These are phyloP conservation scores for Panopea generosa DNA, from an alignment of 2,888 invertebrate species.

Conservation along the genomic window DNA sequence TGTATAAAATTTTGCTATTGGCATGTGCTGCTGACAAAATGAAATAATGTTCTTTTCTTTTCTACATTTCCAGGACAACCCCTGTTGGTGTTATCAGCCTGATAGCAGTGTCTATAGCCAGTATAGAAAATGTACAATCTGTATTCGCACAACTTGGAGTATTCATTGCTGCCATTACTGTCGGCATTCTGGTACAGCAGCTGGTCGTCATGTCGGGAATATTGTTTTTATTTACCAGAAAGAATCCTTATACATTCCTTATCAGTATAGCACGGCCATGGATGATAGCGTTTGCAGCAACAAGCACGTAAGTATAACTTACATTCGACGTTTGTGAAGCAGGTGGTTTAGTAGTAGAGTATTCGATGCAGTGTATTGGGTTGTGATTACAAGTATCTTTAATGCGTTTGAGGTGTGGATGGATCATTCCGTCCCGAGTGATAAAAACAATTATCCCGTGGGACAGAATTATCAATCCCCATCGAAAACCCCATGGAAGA, in stretches of 20 bases:
- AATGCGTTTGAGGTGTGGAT: too few relatives aligned
- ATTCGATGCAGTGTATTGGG: too few relatives aligned
- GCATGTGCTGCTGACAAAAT: too few relatives aligned
- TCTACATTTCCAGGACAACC: slow-evolving; percentile 75
- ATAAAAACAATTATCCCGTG: too few relatives aligned
- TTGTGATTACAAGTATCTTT: too few relatives aligned
- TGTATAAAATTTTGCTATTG: too few relatives aligned
- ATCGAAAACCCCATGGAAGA: too few relatives aligned
- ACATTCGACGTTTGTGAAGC: too few relatives aligned
- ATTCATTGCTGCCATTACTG: slow-evolving; percentile 71
- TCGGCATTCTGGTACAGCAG: slow-evolving; percentile 73
- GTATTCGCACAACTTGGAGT: slow-evolving; percentile 74
- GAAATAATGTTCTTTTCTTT: too few relatives aligned
- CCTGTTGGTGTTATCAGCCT: slow-evolving; percentile 77
- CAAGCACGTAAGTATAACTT: slow-evolving; percentile 76
- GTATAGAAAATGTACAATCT: slow-evolving; percentile 61
- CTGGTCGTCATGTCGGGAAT: slow-evolving; percentile 70
- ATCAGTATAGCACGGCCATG: slow-evolving; percentile 71
- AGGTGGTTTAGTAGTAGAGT: too few relatives aligned
- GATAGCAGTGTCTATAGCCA: slow-evolving; percentile 76
- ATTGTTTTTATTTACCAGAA: slow-evolving; percentile 69
- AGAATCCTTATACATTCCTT: slow-evolving; percentile 75
- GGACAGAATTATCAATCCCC: too few relatives aligned
- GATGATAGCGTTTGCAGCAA: slow-evolving; percentile 78
- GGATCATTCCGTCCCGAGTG: too few relatives aligned